Evolutionary conservation across 2,888 invertebrate genomes (phyloP).

Genomic region (Microdon myrmicae): DNA sequence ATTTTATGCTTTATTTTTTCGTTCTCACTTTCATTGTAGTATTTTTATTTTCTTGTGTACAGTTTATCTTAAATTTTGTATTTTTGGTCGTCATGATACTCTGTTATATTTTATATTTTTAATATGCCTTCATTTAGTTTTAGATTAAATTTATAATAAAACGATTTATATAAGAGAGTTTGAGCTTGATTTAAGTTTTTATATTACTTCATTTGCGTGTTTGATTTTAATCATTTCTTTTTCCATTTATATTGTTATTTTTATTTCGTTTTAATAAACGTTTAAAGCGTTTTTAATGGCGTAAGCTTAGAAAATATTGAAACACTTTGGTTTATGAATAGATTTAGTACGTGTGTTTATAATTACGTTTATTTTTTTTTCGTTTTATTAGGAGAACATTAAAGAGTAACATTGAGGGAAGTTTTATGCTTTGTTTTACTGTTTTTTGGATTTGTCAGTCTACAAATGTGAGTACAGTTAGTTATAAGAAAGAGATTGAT

Average conservation of each 20-base stretch:
- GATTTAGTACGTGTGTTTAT: too few species aligned
- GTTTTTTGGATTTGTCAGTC: too few species aligned
- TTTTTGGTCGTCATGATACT: conserved; percentile 39
- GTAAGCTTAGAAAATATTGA: conserved; percentile 35
- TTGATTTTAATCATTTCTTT: conserved; percentile 4
- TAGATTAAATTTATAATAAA: conserved; percentile 12
- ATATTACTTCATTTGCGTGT: conserved; percentile 9
- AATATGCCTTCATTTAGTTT: too few species aligned
- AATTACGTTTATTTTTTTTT: too few species aligned
- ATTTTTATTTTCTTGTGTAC: conserved; percentile 19
- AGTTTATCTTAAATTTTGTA: conserved; percentile 38
- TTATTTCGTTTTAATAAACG: conserved; percentile 12
- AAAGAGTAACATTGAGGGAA: too few species aligned
- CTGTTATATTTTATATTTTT: conserved; percentile 2
- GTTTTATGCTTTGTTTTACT: too few species aligned
- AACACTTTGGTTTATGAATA: conserved; percentile 13
- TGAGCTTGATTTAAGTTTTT: conserved; percentile 36
- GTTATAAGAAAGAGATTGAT: too few species aligned
- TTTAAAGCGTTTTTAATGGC: conserved; percentile 2
- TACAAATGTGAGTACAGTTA: too few species aligned
- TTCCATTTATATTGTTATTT: too few species aligned
- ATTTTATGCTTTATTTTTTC: conserved; percentile 1
- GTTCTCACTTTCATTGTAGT: neutral
- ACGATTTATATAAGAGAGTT: conserved; percentile 16
- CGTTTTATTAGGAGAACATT: too few species aligned